Evolutionary conservation across 2,797 vertebrate genomes (phyloP), one percentile per base, ranked within the genome.

Genomic region (Hippocampus kuda): DNA sequence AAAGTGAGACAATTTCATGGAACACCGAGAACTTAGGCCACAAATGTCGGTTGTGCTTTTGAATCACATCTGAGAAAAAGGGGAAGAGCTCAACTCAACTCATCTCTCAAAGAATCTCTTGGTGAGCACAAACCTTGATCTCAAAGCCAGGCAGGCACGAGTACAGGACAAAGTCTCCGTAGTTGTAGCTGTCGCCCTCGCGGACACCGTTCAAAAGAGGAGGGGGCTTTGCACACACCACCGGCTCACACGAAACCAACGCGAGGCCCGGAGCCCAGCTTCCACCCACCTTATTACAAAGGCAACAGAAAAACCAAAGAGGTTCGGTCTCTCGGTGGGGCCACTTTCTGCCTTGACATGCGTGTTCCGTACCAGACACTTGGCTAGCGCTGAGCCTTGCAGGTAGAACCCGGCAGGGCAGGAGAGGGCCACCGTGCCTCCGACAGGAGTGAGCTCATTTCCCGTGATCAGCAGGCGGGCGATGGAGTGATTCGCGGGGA

Each of bases 121-220:
- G 30, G 6, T 24, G 16, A 22, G 20, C 8, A 56, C 49, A 7
- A 67, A 98, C 97, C 91, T 96, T 91, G 81, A 98, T 81, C 77
- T 93, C 87, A 83, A 95, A 98, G 70, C 95, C 95, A 70, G 91
- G 81, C 66, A 94, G 85, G 81, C 97, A 99, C 12, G 91, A 92
- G 83, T 97, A 94, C 70, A 85, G 79, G 73, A 95, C 69, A 6
- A 79, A 80, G 61, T 93, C 94, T 77, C 90, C 90, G 56, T 94
- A 96, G 81, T 67, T 92, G 83, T 92, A 91, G 78, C 79, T 83
- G 73, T 87, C 91, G n/a, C 94, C 94, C 79, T 94, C 78, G 1
- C 91, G 81, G 67, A 90, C 77, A 24, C 95, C 95, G 46, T 96
- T 81, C 15, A 88, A 82, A 74, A 93, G 90, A 78, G 85, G 78